Conservation (phyloP, 2,113 vertebrate genomes). For the Nesoenas mayeri region DNA sequence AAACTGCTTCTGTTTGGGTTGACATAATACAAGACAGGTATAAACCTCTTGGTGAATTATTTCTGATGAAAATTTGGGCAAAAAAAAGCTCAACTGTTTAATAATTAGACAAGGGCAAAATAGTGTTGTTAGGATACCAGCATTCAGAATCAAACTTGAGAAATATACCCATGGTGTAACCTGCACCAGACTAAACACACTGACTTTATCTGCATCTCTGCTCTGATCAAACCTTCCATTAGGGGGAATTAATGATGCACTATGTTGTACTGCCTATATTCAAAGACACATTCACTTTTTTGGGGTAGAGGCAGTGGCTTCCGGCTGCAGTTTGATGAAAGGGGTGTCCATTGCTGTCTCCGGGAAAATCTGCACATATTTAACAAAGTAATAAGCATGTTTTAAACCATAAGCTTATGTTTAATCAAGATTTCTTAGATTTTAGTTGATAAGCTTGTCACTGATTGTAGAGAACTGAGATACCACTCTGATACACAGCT, state of each 20-base stretch:
- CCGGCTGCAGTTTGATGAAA: not conserved
- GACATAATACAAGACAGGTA: not conserved
- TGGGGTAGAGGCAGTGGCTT: not conserved
- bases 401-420: not conserved
- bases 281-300: not conserved
- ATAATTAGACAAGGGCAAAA: not conserved
- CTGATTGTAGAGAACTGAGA: not conserved
- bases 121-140: not conserved
- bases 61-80: not conserved
- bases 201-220: not conserved
- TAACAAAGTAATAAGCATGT: not conserved
- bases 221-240: not conserved
- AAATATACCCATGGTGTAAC: accelerated
- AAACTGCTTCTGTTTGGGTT: not conserved
- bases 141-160: not conserved
- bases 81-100: not conserved
- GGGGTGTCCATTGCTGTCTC: not conserved
- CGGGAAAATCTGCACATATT: not conserved
- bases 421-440: not conserved
- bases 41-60: not conserved
- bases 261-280: not conserved
- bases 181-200: not conserved
- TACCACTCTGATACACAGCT: not conserved
- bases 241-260: not conserved
- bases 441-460: not conserved